These are phyloP conservation scores for Anolis carolinensis DNA, from an alignment of 2,113 vertebrate genomes.

Conservation along the genomic window DNA sequence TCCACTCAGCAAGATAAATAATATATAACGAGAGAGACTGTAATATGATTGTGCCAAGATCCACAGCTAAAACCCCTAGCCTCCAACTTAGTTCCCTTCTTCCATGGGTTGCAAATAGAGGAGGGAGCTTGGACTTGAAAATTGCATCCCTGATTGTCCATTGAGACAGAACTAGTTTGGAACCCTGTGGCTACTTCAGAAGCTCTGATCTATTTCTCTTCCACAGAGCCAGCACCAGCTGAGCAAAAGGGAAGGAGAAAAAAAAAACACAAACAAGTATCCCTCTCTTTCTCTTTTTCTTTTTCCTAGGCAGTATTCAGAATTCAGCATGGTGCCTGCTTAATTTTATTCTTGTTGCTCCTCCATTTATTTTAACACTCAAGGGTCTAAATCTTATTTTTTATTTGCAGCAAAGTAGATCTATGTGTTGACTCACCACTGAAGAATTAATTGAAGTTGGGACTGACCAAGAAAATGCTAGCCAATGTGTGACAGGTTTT, in stretches of 20 bases:
- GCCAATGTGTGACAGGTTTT: neutral
- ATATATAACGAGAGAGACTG: constrained; percentile 22
- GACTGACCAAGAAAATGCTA: no score
- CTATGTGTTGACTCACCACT: no score
- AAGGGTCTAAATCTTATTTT: no score
- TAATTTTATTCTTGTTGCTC: neutral
- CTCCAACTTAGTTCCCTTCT: neutral
- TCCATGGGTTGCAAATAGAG: neutral
- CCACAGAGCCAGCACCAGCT: neutral
- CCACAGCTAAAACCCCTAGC: constrained; percentile 8
- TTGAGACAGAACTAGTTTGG: neutral
- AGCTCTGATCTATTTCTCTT: neutral
- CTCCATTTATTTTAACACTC: neutral
- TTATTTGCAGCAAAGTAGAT: no score
- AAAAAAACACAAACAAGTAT: no score
- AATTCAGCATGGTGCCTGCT: neutral
- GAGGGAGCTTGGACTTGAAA: no score
- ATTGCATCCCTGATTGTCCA: neutral
- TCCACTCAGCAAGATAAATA: constrained; percentile 1
- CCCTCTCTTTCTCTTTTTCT: no score
- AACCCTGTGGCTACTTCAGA: neutral
- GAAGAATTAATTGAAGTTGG: no score
- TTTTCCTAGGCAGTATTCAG: neutral
- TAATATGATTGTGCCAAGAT: constrained; percentile 19
- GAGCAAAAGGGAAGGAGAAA: neutral